phyloP scores from a whole-genome alignment of 1,140 invertebrate genomes.

The Chrysopa pallens region DNA sequence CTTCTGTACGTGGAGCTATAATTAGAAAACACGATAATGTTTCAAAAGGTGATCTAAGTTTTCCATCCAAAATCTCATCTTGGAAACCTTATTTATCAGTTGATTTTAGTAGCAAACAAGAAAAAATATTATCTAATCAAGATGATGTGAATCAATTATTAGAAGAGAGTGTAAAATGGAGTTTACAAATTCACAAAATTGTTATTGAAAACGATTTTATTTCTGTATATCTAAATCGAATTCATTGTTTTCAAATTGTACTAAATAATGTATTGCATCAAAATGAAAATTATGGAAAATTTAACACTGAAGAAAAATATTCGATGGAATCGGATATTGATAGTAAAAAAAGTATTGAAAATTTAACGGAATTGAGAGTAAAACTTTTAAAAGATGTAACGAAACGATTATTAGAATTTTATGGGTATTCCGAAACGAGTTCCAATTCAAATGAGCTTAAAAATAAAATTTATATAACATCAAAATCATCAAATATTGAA shows the following conservation, averaged over 20 bases:
- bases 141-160: conserved; percentile 3
- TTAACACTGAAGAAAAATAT: conserved; percentile 1
- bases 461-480: conserved; percentile 5
- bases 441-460: not conserved
- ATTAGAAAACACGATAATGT: not conserved
- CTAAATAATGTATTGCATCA: conserved; percentile 7
- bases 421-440: not conserved
- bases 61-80: conserved; percentile 11
- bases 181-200: conserved; percentile 8
- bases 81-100: conserved; percentile 3
- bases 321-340: conserved; percentile 4
- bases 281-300: conserved; percentile 7
- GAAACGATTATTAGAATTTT: conserved; percentile 8
- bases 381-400: conserved; percentile 6
- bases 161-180: conserved; percentile 6
- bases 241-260: conserved; percentile 5
- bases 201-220: conserved; percentile 8
- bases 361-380: conserved; percentile 11
- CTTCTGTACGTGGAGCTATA: not conserved
- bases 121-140: conserved; percentile 5
- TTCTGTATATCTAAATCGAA: conserved; percentile 11
- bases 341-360: not conserved
- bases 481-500: conserved; percentile 2
- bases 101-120: not conserved
- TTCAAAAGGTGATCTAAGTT: conserved; percentile 15